phyloP scores from a whole-genome alignment of 1,140 invertebrate genomes.

The Drosophila baimaii region DNA sequence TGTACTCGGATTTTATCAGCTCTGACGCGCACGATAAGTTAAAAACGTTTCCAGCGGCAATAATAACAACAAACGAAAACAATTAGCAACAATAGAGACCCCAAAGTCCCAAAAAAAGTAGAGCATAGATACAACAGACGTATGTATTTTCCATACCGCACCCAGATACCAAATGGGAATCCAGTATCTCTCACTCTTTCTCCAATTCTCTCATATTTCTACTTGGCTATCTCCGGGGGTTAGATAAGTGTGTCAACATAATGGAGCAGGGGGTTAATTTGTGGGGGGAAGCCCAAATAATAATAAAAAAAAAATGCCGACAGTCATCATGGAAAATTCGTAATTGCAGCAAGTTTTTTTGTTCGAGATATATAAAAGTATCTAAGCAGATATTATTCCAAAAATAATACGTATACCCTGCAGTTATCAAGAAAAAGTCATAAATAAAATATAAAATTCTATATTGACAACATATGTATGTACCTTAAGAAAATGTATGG shows the following conservation, averaged over 20 bases:
- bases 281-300: conserved; percentile 27
- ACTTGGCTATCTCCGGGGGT: conserved; percentile 30
- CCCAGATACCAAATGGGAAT: conserved; percentile 37
- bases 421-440: not conserved
- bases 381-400: not conserved
- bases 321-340: conserved; percentile 70
- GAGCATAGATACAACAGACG: conserved; percentile 58
- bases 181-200: conserved; percentile 31
- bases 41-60: conserved; percentile 52
- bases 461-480: not conserved
- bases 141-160: conserved; percentile 49
- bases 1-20: conserved; percentile 67
- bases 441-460: not conserved
- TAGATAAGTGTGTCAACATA: conserved; percentile 39
- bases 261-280: conserved; percentile 42
- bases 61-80: conserved; percentile 68
- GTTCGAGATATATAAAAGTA: not conserved
- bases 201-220: conserved; percentile 6
- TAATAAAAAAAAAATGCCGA: conserved; percentile 16
- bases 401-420: not conserved
- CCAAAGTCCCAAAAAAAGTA: conserved; percentile 41
- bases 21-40: conserved; percentile 55
- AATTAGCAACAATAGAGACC: conserved; percentile 69
- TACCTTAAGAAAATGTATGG: not conserved
- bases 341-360: conserved; percentile 33